Evolutionary conservation across 2,888 invertebrate species (phyloP).

Genomic region (Hirtodrosophila alboralis): DNA sequence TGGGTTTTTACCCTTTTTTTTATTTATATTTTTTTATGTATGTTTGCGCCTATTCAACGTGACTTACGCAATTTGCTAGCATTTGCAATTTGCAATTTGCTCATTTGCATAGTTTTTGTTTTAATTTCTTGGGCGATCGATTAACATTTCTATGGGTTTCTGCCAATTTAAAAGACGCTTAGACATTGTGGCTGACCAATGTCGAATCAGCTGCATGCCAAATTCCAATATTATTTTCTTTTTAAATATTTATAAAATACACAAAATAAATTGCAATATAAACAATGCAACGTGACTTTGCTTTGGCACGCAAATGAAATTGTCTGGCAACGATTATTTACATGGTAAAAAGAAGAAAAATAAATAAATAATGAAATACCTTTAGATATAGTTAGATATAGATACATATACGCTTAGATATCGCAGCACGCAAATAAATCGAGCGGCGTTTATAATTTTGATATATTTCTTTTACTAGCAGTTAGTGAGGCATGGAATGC

Average conservation of each 20-base stretch:
- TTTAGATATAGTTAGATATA: constrained; percentile 4
- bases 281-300: constrained; percentile 64
- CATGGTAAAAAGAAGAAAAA: constrained; percentile 21
- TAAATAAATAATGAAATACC: constrained; percentile 1
- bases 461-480: constrained; percentile 47
- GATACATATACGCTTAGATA: constrained; percentile 27
- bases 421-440: constrained; percentile 50
- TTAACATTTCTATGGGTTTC: constrained; percentile 66
- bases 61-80: constrained; percentile 49
- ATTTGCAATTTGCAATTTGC: constrained; percentile 56
- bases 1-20: constrained; percentile 14
- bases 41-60: constrained; percentile 41
- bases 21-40: constrained; percentile 16
- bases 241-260: constrained; percentile 54
- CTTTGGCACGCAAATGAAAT: constrained; percentile 60
- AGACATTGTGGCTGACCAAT: constrained; percentile 16
- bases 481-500: constrained; percentile 37
- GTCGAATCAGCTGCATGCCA: constrained; percentile 1
- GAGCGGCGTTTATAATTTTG: constrained; percentile 33
- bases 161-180: constrained; percentile 5
- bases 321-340: constrained; percentile 31
- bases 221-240: constrained; percentile 4
- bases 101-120: constrained; percentile 68
- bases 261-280: constrained; percentile 51
- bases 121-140: constrained; percentile 68